Conservation (phyloP, 2,888 invertebrate species). For the Nomada fucata region DNA sequence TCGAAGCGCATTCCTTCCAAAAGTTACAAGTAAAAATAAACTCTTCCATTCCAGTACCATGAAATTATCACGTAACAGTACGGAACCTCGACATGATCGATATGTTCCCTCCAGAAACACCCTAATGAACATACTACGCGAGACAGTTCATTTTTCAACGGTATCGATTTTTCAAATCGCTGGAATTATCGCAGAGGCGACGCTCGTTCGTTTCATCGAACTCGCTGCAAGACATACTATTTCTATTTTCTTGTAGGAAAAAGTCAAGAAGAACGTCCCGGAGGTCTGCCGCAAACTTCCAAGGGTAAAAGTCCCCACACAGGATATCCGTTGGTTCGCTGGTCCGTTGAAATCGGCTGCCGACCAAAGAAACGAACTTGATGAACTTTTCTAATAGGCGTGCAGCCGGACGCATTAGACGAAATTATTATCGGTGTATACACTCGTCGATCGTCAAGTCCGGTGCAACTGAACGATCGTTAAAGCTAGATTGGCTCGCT, state of each 20-base stretch:
- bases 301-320: not conserved
- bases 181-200: constrained; percentile 23
- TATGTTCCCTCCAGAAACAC: constrained; percentile 1
- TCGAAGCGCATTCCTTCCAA: no score
- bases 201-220: not conserved
- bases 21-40: no score
- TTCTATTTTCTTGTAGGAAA: constrained; percentile 11
- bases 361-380: constrained; percentile 70
- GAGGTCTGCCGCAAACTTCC: not conserved
- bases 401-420: constrained; percentile 63
- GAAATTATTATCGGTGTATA: constrained; percentile 78
- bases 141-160: constrained; percentile 12
- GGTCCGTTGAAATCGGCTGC: constrained; percentile 69
- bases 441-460: constrained; percentile 59
- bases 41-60: no score
- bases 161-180: constrained; percentile 13
- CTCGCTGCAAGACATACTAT: constrained; percentile 1
- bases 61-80: not conserved
- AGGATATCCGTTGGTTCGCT: constrained; percentile 33
- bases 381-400: constrained; percentile 68
- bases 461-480: constrained; percentile 76
- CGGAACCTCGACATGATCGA: not conserved
- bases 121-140: not conserved
- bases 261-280: not conserved
- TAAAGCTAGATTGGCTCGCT: constrained; percentile 81